Base-by-base conservation (phyloP, 2,797 vertebrate species). In the Neoniphon sammara region DNA sequence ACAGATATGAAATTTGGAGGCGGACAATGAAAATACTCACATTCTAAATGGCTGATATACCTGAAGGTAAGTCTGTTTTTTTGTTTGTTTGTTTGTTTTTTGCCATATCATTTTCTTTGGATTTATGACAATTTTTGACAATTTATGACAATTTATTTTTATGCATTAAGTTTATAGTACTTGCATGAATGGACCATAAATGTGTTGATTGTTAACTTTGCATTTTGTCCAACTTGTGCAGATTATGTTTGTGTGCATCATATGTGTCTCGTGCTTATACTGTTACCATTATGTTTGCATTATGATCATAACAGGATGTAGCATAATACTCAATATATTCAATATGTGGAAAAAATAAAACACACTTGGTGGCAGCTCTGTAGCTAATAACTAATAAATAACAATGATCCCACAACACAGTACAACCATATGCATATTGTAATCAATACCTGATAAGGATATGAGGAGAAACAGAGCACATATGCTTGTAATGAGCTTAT, bases 41-140 rank as follows among this genome's bases (percentile, higher is more conserved):
- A 42, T 50, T 64, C 36, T 56, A 42, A 79, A 87, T 82, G 83
- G 56, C 57, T 70, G 30, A 36, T 12, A 57, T 42, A 69, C 62
- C 42, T 70, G 12, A 80, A 84, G 88, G 90, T 92, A 89, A 86
- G 78, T 73, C 9, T 12, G 9, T 5, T 0, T 50, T 80, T 80
- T 70, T 31, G 4, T 42, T 9, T 5, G 1, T 7, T 17, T 53
- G 4, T 2, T 53, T 65, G 60, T 39, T 2, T n/a, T 2, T 27
- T 12, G 66, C 7, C 39, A 18, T 36, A 63, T 70, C 4, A 21
- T 25, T 53, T 42, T 60, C 0, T 39, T 5, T 4, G 1, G 4
- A 23, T 67, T 5, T 44, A 8, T 34, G 50, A 54, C 36, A 27
- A 23, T 67, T 5, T 44, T 7, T 34, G 50, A 54, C 36, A 27